Evolutionary conservation across 2,797 vertebrate genomes (phyloP), one percentile per base, ranked within the genome.

Genomic region (Catamblyrhynchus diadema): DNA sequence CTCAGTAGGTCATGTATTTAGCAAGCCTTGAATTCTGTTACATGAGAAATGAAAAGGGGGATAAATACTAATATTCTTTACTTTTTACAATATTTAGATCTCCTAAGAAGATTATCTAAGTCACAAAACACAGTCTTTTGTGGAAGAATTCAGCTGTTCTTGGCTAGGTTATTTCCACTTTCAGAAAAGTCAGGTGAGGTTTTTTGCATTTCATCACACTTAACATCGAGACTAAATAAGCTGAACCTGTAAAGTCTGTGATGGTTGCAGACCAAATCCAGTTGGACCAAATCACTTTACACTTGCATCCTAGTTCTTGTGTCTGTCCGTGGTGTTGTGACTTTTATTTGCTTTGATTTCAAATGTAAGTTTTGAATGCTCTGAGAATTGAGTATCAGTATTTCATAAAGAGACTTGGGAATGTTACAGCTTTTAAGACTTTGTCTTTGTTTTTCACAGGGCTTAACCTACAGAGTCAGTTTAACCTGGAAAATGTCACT

Each of bases 111-210:
- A 96, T 98, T 99, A 53, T 99, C 99, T 32, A 99, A 99, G 97
- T 99, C 99, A 65, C 99, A 99, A 97, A 99, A 99, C 85, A 99
- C 99, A 4, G 99, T 99, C 15, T 99, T 99, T 96, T 99, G 99
- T 96, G 99, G 99, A 92, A 98, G 99, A 96, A 99, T 99, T 96
- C 99, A 99, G 61, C 98, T 99, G 15, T 99, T 99, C 96, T 97
- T 99, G 92, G 99, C 99, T 42, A 98, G 99, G 17, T 98, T 99
- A 91, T 99, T 99, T 96, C 99, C 99, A 1, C 98, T 99, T 87
- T 99, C 99, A 23, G 99, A 99, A 94, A 99, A 99, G 93, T 99
- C 99, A 93, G 99, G 99, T 99, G 96, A 97, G 97, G n/a, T 77
- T 91, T 95, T 94, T 86, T 93, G 47, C 6, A 27, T 79, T 95